Conservation (phyloP, 2,888 invertebrate species). For the Heliconius sara region DNA sequence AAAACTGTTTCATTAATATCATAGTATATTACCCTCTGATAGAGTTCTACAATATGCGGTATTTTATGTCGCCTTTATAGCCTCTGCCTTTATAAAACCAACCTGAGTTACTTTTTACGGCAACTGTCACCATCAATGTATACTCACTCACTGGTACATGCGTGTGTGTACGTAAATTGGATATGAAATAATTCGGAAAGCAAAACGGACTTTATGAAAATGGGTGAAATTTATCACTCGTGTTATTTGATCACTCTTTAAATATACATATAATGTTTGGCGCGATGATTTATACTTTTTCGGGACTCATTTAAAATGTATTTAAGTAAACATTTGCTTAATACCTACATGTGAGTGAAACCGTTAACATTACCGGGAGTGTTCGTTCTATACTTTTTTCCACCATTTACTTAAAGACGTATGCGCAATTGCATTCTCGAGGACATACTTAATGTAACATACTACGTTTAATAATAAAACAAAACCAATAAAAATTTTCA, state of each 20-base stretch:
- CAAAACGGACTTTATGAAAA: slow-evolving; percentile 33
- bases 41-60: slow-evolving; percentile 12
- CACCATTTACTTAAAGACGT: too few relatives aligned
- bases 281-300: too few relatives aligned
- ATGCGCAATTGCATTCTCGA: too few relatives aligned
- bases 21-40: neutral
- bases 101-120: slow-evolving; percentile 39
- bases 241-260: slow-evolving; percentile 18
- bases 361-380: too few relatives aligned
- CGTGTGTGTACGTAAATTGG: slow-evolving; percentile 8
- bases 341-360: too few relatives aligned
- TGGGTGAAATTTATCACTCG: slow-evolving; percentile 25
- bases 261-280: neutral
- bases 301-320: too few relatives aligned
- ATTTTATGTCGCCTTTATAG: slow-evolving; percentile 17
- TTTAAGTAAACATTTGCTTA: too few relatives aligned
- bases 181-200: slow-evolving; percentile 36
- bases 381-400: too few relatives aligned
- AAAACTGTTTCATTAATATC: slow-evolving; percentile 10
- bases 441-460: too few relatives aligned
- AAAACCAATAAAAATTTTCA: too few relatives aligned
- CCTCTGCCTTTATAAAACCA: slow-evolving; percentile 29
- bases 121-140: slow-evolving; percentile 23
- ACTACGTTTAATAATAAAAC: too few relatives aligned
- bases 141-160: neutral